Conservation (phyloP, 23 tunicate genomes). For the Ciona savignyi region DNA sequence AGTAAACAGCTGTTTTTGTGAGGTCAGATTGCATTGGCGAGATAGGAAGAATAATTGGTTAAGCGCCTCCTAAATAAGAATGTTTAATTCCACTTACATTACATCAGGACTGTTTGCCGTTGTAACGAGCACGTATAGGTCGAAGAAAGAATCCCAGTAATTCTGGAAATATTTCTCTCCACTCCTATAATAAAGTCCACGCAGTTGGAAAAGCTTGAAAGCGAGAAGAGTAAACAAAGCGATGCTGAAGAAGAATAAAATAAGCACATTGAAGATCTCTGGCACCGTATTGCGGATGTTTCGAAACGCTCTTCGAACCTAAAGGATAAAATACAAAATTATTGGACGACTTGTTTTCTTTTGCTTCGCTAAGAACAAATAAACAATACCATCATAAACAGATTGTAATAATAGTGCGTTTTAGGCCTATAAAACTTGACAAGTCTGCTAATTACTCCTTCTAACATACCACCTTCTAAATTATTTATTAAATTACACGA, state of each 20-base stretch:
- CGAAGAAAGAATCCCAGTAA: constrained; percentile 88
- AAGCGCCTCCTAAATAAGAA: too few species aligned
- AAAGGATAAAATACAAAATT: background rate
- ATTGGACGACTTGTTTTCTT: too few species aligned
- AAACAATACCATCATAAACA: too few species aligned
- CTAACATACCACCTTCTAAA: too few species aligned
- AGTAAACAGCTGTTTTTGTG: too few species aligned
- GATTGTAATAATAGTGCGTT: too few species aligned
- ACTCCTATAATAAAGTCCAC: constrained; percentile 40
- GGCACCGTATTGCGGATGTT: constrained; percentile 92
- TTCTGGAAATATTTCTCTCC: constrained; percentile 56
- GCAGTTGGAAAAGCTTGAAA: constrained; percentile 71
- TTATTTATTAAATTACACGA: too few species aligned
- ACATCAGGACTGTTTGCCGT: constrained; percentile 99
- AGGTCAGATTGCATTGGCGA: too few species aligned
- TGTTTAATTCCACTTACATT: constrained; percentile 88
- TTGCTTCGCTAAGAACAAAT: too few species aligned
- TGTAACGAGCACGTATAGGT: constrained; percentile 89
- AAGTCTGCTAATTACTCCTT: too few species aligned
- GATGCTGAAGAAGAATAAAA: constrained; percentile 86
- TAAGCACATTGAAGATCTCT: constrained; percentile 80
- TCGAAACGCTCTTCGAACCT: constrained; percentile 93
- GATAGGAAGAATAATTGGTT: too few species aligned
- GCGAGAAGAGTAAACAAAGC: constrained; percentile 91
- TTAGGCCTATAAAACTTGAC: too few species aligned